phyloP scores from a whole-genome alignment of 2,797 vertebrate species.

The Erethizon dorsatum region DNA sequence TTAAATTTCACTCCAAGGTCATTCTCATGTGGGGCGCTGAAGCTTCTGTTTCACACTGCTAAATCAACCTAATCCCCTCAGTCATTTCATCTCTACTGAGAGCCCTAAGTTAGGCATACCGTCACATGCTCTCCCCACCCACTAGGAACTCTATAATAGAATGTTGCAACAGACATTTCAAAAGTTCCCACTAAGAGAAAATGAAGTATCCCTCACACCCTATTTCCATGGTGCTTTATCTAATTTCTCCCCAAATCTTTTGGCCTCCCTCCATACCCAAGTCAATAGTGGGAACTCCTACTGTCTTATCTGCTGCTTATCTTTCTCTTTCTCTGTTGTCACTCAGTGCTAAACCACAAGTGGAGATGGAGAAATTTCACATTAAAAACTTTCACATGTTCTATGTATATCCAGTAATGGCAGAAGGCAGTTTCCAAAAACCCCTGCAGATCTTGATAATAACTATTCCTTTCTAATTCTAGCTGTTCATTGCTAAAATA shows the following conservation, averaged over 20 bases:
- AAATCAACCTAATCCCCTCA: background rate
- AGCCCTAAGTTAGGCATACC: background rate
- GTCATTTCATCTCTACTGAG: background rate
- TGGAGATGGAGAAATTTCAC: slow-evolving; percentile 53
- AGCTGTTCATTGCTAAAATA: slow-evolving; percentile 66
- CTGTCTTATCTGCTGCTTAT: background rate
- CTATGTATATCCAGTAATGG: slow-evolving; percentile 15
- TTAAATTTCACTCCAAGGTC: background rate
- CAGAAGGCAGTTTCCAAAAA: slow-evolving; percentile 68
- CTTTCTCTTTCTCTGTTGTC: slow-evolving; percentile 26
- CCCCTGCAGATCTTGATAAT: slow-evolving; percentile 70
- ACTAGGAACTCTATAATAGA: background rate
- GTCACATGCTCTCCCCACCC: background rate
- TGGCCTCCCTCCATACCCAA: background rate
- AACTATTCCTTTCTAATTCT: slow-evolving; percentile 76
- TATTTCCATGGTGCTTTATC: slow-evolving; percentile 32
- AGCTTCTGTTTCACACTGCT: background rate
- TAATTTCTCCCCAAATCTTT: background rate
- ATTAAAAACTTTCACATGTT: slow-evolving; percentile 43
- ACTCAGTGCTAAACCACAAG: slow-evolving; percentile 37
- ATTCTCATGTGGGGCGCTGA: background rate
- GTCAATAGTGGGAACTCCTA: background rate
- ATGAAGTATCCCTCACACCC: slow-evolving; percentile 1
- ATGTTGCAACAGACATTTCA: slow-evolving; percentile 29
- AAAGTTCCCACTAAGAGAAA: slow-evolving; percentile 47